Evolutionary conservation across 2,797 vertebrate species (phyloP), one percentile per base, ranked within the genome.

Genomic region (Anabas testudineus): DNA sequence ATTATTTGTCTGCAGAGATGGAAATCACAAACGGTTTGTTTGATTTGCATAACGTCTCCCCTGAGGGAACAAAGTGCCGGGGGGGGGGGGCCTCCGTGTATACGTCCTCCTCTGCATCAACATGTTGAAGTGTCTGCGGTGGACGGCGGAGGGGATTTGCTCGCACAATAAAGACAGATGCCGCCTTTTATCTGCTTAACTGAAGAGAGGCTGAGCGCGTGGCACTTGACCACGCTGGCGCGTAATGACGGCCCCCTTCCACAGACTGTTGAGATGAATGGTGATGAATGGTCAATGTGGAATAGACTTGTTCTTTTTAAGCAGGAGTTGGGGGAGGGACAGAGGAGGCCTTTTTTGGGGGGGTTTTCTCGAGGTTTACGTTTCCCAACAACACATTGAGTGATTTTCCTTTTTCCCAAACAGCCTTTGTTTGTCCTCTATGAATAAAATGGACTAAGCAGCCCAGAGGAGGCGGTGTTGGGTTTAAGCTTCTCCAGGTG

Each of bases 131-230:
- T 90, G 90, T 91, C 87, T 15, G 57, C 71, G 46, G 77, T 90
- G 83, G 91, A 89, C 86, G 84, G 86, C 67, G 32, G 74, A 69
- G 78, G 84, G 85, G 83, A 85, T 89, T 89, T 82, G 60, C 73
- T 46, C 51, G 4, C 88, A 91, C 88, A 90, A 91, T 87, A 84
- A 89, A 82, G 89, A 90, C 93, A 94, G 92, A 93, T 94, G 93
- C 85, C 84, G 78, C 81, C 88, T 90, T 92, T 92, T 90, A 90
- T 90, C 71, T 75, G 82, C 83, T 81, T 83, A 88, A 91, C 83
- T 85, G 88, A 87, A 87, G 87, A 90, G 84, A 75, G 86, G 76
- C 76, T 6, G 67, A 77, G 80, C 90, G 83, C 88, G 85, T 90
- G 88, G 86, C 88, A 88, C 88, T 87, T 79, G 80, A 88, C 83